Evolutionary conservation across 1,140 invertebrate genomes (phyloP), one percentile per base, ranked within the genome.

Genomic region (Drosophila quadrilineata): DNA sequence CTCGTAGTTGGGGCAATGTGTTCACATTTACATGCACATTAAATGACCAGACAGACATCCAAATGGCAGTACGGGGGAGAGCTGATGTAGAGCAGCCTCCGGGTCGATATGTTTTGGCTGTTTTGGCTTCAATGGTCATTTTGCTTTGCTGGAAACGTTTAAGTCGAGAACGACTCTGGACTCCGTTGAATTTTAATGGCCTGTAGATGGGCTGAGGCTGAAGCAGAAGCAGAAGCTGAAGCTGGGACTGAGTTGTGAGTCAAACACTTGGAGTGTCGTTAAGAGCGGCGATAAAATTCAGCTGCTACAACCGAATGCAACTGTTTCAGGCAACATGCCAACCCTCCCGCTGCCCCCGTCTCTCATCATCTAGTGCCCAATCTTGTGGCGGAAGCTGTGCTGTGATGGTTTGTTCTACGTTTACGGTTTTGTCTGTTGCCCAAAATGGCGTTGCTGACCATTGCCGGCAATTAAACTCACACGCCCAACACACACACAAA

Each of bases 251-350:
- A 62, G n/a, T n/a, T n/a, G 14, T 24, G 40, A 26, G 21, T 43
- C 22, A 54, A 73, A 77, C 77, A 84, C 77, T 82, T 73, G 48
- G 77, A 84, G 77, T 84, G 77, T 76, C 77, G 73, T 82, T 84
- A 82, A 82, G 76, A 69, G 76, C 52, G 52, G 69, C 77, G 64
- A 82, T 82, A 76, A 82, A 82, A 82, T 46, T 84, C 77, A 82
- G 77, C 63, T 46, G 77, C n/a, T n/a, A n/a, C n/a, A 48, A 59
- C 64, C 72, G 59, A 64, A 41, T 57, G 21, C 21, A 46, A 24
- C 4, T 12, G 6, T 9, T 17, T n/a, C 10, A 10, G 8, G 16
- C 9, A 12, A 22, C 8, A 6, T 1, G 1, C 35, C 10, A 16
- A 5, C 10, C 2, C 0, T 38, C 6, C 0, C 4, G 3, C 1